Conservation (phyloP, 2,888 invertebrate genomes). For the Piscicola geometra region DNA sequence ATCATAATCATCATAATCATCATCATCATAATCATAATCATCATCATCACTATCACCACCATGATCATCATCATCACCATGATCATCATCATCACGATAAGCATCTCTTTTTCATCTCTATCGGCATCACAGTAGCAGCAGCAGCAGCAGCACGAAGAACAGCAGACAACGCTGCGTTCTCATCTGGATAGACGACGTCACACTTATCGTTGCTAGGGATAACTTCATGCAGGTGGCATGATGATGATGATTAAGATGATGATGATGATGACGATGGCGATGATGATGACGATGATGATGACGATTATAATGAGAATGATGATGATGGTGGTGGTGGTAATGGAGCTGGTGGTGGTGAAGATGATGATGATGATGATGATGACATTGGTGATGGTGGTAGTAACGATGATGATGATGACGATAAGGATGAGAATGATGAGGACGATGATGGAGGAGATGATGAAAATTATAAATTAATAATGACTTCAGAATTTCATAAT, state of each 20-base stretch:
- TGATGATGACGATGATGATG: background rate
- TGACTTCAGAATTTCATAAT: background rate
- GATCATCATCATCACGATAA: slow-evolving; percentile 13
- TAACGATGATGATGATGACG: slow-evolving; percentile 20
- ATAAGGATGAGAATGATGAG: slow-evolving; percentile 31
- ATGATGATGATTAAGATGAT: slow-evolving; percentile 36
- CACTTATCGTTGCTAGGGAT: slow-evolving; percentile 53
- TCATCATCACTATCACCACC: slow-evolving; percentile 28
- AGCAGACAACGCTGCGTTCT: slow-evolving; percentile 73
- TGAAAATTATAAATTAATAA: slow-evolving; percentile 9
- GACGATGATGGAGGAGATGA: slow-evolving; percentile 30
- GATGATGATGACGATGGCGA: background rate
- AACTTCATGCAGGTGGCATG: slow-evolving; percentile 36
- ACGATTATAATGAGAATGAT: slow-evolving; percentile 32
- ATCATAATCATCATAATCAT: slow-evolving; percentile 4
- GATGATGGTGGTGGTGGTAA: slow-evolving; percentile 34
- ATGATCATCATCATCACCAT: slow-evolving; percentile 9
- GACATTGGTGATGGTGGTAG: background rate
- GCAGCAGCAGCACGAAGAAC: slow-evolving; percentile 57
- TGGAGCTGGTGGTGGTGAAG: slow-evolving; percentile 37
- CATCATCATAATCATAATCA: slow-evolving; percentile 21
- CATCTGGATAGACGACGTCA: slow-evolving; percentile 60
- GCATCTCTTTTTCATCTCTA: no score
- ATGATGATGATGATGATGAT: slow-evolving; percentile 36
- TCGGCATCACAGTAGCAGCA: background rate